Evolutionary conservation across 2,797 vertebrate genomes (phyloP).

Genomic region (Novumbra hubbsi): DNA sequence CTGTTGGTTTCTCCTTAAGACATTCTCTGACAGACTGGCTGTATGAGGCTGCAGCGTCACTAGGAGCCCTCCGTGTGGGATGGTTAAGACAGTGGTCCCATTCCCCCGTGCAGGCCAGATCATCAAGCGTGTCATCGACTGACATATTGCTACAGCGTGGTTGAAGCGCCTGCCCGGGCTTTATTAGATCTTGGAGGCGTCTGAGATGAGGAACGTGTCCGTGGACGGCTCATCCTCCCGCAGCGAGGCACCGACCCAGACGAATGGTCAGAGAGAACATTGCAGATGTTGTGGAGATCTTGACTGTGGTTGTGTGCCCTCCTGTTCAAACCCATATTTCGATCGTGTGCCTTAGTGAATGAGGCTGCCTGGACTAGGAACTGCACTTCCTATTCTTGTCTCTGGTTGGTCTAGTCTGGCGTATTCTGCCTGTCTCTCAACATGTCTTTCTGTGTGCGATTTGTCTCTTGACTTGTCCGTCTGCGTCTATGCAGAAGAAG

Average conservation of each 20-base stretch:
- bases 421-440: not conserved
- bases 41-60: slow-evolving; percentile 48
- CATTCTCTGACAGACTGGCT: slow-evolving; percentile 52
- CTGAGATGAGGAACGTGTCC: too few species aligned
- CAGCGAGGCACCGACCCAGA: slow-evolving; percentile 40
- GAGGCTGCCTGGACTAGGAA: not conserved
- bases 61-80: slow-evolving; percentile 13
- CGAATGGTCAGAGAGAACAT: slow-evolving; percentile 27
- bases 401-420: not conserved
- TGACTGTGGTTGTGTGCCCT: not conserved
- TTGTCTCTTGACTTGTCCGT: too few species aligned
- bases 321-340: not conserved
- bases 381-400: not conserved
- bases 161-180: too few species aligned
- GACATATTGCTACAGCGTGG: too few species aligned
- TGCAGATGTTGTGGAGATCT: not conserved
- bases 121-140: too few species aligned
- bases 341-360: not conserved
- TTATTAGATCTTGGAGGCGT: too few species aligned
- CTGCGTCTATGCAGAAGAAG: not conserved
- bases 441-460: not conserved
- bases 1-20: slow-evolving; percentile 49
- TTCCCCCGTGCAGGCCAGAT: too few species aligned
- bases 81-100: not conserved
- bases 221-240: slow-evolving; percentile 51